Percentiles rank a stretch among this genome's conserved stretches.
These are phyloP conservation scores for Microchirus variegatus DNA, from an alignment of 2,797 vertebrate genomes.

Conservation along the genomic window DNA sequence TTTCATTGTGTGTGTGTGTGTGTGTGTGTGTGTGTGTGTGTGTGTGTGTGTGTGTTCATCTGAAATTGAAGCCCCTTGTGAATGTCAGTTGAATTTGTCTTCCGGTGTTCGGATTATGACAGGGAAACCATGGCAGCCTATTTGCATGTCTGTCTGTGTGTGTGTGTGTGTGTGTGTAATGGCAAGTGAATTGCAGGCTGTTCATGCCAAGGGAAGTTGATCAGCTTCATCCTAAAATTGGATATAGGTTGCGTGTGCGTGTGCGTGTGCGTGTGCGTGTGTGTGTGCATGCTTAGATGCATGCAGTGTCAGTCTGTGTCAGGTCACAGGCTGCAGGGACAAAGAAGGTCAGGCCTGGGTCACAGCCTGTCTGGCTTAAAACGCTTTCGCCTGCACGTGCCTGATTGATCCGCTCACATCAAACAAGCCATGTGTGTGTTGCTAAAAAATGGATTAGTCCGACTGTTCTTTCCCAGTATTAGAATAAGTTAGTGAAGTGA, in stretches of 20 bases:
- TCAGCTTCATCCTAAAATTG: conserved; percentile 22
- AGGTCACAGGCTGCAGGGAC: conserved; percentile 49
- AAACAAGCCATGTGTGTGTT: conserved; percentile 22
- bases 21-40: conserved; percentile 29
- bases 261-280: conserved; percentile 1
- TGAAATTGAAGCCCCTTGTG: conserved; percentile 43
- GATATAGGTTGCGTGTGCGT: conserved; percentile 9
- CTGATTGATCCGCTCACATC: conserved; percentile 57
- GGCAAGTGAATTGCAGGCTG: conserved; percentile 5
- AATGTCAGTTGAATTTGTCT: conserved; percentile 48
- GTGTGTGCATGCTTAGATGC: conserved; percentile 13
- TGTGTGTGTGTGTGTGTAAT: background rate
- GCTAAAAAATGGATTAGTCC: conserved; percentile 43
- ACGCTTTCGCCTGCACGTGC: conserved; percentile 42
- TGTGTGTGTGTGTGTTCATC: conserved; percentile 27
- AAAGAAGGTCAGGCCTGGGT: conserved; percentile 59
- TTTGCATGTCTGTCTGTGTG: conserved; percentile 7
- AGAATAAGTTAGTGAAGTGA: conserved; percentile 23
- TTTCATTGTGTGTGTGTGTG: conserved; percentile 57
- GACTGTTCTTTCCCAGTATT: conserved; percentile 26
- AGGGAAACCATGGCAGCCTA: conserved; percentile 28
- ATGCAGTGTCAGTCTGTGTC: conserved; percentile 42
- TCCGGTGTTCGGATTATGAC: conserved; percentile 54
- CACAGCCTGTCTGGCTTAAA: conserved; percentile 55
- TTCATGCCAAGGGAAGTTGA: conserved; percentile 24